Evolutionary conservation across 1,140 invertebrate genomes (phyloP).

Genomic region (Anagrus nilaparvatae): DNA sequence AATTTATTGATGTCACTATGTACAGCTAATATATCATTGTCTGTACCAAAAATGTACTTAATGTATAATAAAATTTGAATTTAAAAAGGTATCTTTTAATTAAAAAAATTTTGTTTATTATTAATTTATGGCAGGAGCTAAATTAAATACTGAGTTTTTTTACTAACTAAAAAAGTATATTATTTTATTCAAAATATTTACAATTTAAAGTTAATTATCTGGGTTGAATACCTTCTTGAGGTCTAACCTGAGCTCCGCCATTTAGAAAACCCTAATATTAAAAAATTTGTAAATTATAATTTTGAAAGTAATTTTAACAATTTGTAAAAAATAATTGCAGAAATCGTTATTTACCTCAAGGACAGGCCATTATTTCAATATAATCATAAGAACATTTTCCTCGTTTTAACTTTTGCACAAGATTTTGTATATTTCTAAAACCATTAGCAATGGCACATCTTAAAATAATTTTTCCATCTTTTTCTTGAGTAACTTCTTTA

Average conservation of each 20-base stretch:
- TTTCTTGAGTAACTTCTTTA: slow-evolving; percentile 66
- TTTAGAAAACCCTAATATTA: slow-evolving; percentile 74
- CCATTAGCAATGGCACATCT: slow-evolving; percentile 92
- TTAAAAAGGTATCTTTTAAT: no score
- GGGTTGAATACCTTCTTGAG: slow-evolving; percentile 51
- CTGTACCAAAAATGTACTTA: no score
- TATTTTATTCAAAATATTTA: no score
- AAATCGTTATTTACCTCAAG: slow-evolving; percentile 58
- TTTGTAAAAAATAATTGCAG: slow-evolving; percentile 3
- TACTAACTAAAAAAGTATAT: no score
- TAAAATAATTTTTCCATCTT: slow-evolving; percentile 62
- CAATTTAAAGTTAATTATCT: slow-evolving; percentile 60
- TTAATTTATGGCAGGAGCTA: no score
- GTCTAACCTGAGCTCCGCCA: slow-evolving; percentile 85
- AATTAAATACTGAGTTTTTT: no score
- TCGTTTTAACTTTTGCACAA: slow-evolving; percentile 94
- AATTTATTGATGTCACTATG: no score
- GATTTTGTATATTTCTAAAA: slow-evolving; percentile 96
- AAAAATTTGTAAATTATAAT: neutral
- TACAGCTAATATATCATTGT: no score
- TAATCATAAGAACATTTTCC: slow-evolving; percentile 84
- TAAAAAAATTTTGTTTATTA: no score
- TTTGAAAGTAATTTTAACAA: neutral
- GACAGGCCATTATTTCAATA: slow-evolving; percentile 98
- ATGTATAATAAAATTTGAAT: no score